phyloP scores from a whole-genome alignment of 2,888 invertebrate species.

The Alviniconcha strummeri region DNA sequence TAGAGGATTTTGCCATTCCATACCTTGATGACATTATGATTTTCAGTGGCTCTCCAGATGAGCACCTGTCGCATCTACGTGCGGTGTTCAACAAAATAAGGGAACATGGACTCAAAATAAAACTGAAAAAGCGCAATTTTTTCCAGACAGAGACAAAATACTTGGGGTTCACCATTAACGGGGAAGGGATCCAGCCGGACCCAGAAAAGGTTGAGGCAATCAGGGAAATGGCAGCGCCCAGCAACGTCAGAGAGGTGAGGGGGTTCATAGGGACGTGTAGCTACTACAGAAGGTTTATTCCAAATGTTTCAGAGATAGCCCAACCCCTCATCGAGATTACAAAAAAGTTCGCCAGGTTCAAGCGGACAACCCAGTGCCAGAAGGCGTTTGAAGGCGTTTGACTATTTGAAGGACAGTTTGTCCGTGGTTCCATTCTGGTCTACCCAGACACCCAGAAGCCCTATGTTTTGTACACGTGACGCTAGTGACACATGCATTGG shows the following conservation, averaged over 20 bases:
- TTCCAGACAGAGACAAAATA: too few species aligned
- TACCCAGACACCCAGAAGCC: constrained; percentile 36
- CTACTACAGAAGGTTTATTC: constrained; percentile 13
- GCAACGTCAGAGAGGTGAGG: too few species aligned
- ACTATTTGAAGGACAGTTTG: constrained; percentile 36
- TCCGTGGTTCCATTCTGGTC: constrained; percentile 29
- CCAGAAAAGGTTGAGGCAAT: too few species aligned
- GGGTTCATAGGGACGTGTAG: too few species aligned
- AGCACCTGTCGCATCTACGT: not conserved
- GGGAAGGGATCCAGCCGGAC: too few species aligned
- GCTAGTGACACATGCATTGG: constrained; percentile 28
- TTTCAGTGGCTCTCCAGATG: not conserved
- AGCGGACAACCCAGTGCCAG: constrained; percentile 34
- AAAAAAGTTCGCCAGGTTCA: constrained; percentile 41
- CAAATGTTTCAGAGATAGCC: not conserved
- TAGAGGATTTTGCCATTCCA: constrained; percentile 33
- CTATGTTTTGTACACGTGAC: constrained; percentile 40
- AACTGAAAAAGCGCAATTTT: too few species aligned
- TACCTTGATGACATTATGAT: constrained; percentile 45
- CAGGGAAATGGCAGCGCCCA: too few species aligned
- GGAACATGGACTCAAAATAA: too few species aligned
- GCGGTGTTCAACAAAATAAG: too few species aligned
- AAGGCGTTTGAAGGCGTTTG: too few species aligned
- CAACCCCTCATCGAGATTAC: constrained; percentile 20
- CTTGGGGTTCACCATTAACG: too few species aligned